Conservation (phyloP, 2,888 invertebrate genomes). For the Meiosimyza platycephala region DNA sequence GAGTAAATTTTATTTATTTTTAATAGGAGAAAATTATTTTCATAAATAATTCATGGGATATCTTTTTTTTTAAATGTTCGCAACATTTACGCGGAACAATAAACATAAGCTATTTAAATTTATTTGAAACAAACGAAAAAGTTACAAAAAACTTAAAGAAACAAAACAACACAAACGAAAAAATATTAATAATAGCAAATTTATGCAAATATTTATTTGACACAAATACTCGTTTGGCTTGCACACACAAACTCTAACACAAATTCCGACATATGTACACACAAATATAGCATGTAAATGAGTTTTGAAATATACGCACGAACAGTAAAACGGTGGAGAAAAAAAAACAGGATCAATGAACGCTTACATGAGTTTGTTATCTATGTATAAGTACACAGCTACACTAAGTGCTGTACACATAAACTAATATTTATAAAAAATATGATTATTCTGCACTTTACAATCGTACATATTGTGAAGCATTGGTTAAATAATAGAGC, state of each 20-base stretch:
- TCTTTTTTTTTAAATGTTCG: not conserved
- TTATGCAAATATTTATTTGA: slow-evolving; percentile 9
- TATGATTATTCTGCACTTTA: too few species aligned
- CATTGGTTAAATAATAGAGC: too few species aligned
- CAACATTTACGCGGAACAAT: not conserved
- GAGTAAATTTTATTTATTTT: too few species aligned
- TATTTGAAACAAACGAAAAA: not conserved
- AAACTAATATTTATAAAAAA: not conserved
- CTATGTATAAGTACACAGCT: too few species aligned
- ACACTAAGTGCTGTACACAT: not conserved
- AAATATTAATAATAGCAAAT: slow-evolving; percentile 3
- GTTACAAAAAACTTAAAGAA: too few species aligned
- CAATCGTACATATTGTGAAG: too few species aligned
- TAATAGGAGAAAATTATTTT: not conserved
- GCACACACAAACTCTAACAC: not conserved
- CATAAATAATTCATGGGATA: not conserved
- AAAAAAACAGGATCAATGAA: slow-evolving; percentile 31
- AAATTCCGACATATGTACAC: not conserved
- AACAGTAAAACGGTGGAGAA: not conserved
- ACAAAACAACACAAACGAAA: not conserved
- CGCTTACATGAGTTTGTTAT: slow-evolving; percentile 9
- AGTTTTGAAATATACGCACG: not conserved
- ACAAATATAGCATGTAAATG: not conserved
- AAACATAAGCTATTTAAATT: not conserved
- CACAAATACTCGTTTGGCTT: not conserved